A percentile compares a stretch with the other conserved stretches of the same genome.
Evolutionary conservation across 2,888 invertebrate species (phyloP).

Genomic region (Sphecodes monilicornis): DNA sequence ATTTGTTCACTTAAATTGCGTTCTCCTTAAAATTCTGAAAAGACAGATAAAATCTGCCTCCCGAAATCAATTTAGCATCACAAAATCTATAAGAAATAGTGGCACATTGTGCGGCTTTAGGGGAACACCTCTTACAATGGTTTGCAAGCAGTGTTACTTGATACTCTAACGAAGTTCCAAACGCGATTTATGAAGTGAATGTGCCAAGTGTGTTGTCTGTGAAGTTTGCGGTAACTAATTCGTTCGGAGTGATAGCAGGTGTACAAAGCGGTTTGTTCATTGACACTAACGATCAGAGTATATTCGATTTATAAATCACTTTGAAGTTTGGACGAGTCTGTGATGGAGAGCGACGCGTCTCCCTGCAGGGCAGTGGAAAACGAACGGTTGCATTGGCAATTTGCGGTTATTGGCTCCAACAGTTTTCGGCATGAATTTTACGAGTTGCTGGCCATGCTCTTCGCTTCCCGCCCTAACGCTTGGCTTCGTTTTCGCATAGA

Average conservation of each 20-base stretch:
- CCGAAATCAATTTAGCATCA: no score
- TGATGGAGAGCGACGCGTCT: slow-evolving; percentile 33
- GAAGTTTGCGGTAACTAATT: slow-evolving; percentile 19
- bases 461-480: neutral
- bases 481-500: neutral
- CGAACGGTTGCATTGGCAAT: slow-evolving; percentile 52
- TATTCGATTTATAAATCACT: slow-evolving; percentile 61
- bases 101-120: neutral
- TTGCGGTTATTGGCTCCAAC: slow-evolving; percentile 55
- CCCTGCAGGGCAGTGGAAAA: slow-evolving; percentile 31
- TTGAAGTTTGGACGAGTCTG: slow-evolving; percentile 49
- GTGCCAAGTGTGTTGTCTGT: neutral
- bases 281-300: slow-evolving; percentile 37
- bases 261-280: slow-evolving; percentile 42
- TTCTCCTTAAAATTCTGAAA: no score
- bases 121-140: neutral
- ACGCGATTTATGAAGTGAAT: neutral
- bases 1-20: no score
- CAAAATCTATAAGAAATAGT: no score
- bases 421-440: slow-evolving; percentile 48
- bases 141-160: neutral
- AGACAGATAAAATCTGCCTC: no score
- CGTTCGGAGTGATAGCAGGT: slow-evolving; percentile 30
- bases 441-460: slow-evolving; percentile 16
- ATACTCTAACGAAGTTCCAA: neutral